Conservation (phyloP, 2,888 invertebrate species). For the Netelia inedita region DNA sequence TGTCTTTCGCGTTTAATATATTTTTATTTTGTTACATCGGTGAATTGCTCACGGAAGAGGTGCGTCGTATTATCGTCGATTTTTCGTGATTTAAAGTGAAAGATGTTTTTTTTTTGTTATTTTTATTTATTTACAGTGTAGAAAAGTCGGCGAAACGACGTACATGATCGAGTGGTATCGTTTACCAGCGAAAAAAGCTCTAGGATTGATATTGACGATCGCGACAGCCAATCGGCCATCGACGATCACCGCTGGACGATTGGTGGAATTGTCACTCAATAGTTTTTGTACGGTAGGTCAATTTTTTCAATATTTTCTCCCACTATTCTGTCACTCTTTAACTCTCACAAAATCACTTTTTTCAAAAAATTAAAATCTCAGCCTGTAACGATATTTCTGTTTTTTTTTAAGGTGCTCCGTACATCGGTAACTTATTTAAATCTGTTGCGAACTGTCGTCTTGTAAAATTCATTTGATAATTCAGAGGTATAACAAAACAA, state of each 20-base stretch:
- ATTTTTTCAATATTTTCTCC: not conserved
- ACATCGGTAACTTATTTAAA: conserved; percentile 71
- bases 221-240: conserved; percentile 73
- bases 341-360: not conserved
- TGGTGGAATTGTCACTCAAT: conserved; percentile 75
- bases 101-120: conserved; percentile 24
- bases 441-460: conserved; percentile 65
- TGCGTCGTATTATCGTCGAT: conserved; percentile 52
- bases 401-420: conserved; percentile 68
- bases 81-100: not conserved
- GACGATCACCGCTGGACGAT: conserved; percentile 75
- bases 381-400: not conserved
- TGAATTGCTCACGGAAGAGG: conserved; percentile 78
- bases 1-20: conserved; percentile 72
- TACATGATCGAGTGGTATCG: conserved; percentile 70
- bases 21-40: conserved; percentile 80
- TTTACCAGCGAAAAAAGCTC: conserved; percentile 64
- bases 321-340: not conserved
- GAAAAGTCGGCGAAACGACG: conserved; percentile 67
- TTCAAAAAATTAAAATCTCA: not conserved
- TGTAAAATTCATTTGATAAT: conserved; percentile 32
- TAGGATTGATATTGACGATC: conserved; percentile 72
- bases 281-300: conserved; percentile 77
- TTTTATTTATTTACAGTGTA: conserved; percentile 43
- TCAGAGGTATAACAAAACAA: not conserved